Evolutionary conservation across 2,888 invertebrate genomes (phyloP).

Genomic region (Gryllus longicercus): DNA sequence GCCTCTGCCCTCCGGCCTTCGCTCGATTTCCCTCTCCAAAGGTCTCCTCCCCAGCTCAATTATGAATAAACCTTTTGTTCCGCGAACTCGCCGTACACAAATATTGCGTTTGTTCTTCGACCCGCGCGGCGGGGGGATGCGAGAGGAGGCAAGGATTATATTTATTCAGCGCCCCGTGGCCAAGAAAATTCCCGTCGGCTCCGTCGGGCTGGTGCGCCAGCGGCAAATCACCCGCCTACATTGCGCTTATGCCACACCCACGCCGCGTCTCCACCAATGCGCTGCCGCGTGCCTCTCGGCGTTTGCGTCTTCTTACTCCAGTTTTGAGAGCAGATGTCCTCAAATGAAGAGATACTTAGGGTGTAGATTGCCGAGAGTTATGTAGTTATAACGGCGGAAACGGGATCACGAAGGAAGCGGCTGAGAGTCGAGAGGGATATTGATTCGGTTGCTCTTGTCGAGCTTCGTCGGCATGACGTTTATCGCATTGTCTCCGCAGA

Average conservation of each 20-base stretch:
- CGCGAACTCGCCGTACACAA: neutral
- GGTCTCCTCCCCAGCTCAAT: neutral
- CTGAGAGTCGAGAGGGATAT: neutral
- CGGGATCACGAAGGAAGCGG: neutral
- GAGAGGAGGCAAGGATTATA: neutral
- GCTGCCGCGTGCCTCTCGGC: neutral
- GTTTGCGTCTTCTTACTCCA: neutral
- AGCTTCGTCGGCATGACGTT: neutral
- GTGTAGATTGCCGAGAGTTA: slow-evolving; percentile 10
- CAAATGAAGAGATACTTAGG: neutral
- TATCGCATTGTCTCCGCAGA: neutral
- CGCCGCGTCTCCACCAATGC: neutral
- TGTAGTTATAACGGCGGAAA: slow-evolving; percentile 8
- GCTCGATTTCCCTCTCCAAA: neutral
- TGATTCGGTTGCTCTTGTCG: neutral
- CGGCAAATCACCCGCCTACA: too few relatives aligned
- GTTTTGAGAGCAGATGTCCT: slow-evolving; percentile 8
- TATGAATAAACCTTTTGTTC: slow-evolving; percentile 2
- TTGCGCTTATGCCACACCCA: neutral
- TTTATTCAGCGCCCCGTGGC: neutral
- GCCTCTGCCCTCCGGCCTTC: neutral
- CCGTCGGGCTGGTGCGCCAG: neutral
- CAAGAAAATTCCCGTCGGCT: neutral
- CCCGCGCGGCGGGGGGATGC: neutral
- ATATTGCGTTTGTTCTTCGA: slow-evolving; percentile 17